Evolutionary conservation across 2,888 invertebrate species (phyloP).

Genomic region (Drosophila maculinotata): DNA sequence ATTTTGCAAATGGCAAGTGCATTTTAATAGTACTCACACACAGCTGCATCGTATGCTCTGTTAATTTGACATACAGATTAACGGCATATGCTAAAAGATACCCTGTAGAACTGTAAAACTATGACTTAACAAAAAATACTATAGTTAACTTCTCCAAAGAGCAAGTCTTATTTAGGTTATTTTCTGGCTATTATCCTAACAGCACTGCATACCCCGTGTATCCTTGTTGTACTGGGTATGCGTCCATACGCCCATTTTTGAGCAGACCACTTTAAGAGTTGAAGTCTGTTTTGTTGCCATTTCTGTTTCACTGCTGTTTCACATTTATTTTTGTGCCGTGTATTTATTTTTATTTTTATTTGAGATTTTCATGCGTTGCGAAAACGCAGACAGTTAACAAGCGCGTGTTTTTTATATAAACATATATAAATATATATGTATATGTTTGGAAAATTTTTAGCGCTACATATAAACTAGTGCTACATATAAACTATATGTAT

Average conservation of each 20-base stretch:
- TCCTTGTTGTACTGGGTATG: conserved; percentile 2
- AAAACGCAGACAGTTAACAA: conserved; percentile 48
- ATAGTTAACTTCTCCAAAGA: not conserved
- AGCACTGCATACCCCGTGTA: too few relatives aligned
- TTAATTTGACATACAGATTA: not conserved
- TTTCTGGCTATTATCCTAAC: too few relatives aligned
- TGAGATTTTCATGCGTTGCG: conserved; percentile 43
- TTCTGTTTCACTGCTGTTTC: conserved; percentile 5
- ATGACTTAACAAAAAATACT: not conserved
- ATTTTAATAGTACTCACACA: conserved; percentile 16
- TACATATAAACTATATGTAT: not conserved
- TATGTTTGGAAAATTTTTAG: conserved; percentile 26
- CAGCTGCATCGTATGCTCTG: not conserved
- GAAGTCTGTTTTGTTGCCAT: conserved; percentile 24
- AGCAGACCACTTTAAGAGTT: conserved; percentile 20
- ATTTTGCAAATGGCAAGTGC: too few relatives aligned
- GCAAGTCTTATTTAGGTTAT: not conserved
- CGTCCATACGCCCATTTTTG: conserved; percentile 1
- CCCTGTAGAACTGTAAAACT: not conserved
- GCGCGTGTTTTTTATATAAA: conserved; percentile 58
- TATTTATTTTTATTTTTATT: conserved; percentile 44
- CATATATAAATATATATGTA: conserved; percentile 20
- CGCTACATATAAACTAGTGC: not conserved
- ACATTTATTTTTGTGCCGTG: conserved; percentile 44
- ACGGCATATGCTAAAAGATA: not conserved